Evolutionary conservation across 1,140 invertebrate genomes (phyloP), one percentile per base, ranked within the genome.

Genomic region (Drosophila cardini): DNA sequence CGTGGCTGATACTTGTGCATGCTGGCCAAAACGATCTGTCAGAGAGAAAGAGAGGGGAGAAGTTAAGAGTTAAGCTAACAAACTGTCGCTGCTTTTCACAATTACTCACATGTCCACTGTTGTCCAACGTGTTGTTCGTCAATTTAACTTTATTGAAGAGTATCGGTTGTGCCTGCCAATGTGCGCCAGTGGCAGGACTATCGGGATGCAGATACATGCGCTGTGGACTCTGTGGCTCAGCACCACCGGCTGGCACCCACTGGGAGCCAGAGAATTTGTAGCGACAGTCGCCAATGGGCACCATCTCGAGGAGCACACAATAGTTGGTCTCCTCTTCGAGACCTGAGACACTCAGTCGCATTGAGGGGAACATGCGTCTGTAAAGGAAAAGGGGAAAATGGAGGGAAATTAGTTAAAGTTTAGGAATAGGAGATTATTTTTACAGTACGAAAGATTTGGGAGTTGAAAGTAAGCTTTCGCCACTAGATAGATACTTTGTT

Each of bases 1-100:
- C 95, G 93, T 0, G 97, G 97, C 65, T 97, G 94, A 92, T 98
- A 98, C 91, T 98, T 98, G 93, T 98, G 97, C 97, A 98, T 98
- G 2, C 97, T 98, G 9, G 96, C 97, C 40, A 99, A 92, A 0
- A 98, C 95, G 67, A 97, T 95, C 96, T 98, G 93, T 10, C 93
- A 42, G 26, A 36, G 9, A 34, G n/a, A 15, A 6, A 6, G 8
- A 45, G 32, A 16, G 1, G 30, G 42, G 46, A 42, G 6, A 60
- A 13, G 11, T 15, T 21, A 13, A 2, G 32, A 45, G 1, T 13
- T 15, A 13, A 26, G 10, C 32, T 15, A 45, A 72, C 30, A 16
- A 62, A 61, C 36, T 16, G 34, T 52, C 38, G 55, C 55, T 48
- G 9, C 16, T 30, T 53, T 68, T 60, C 10, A 43, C 21, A 7